phyloP scores from a whole-genome alignment of 2,113 vertebrate genomes.

The Sturnira hondurensis region DNA sequence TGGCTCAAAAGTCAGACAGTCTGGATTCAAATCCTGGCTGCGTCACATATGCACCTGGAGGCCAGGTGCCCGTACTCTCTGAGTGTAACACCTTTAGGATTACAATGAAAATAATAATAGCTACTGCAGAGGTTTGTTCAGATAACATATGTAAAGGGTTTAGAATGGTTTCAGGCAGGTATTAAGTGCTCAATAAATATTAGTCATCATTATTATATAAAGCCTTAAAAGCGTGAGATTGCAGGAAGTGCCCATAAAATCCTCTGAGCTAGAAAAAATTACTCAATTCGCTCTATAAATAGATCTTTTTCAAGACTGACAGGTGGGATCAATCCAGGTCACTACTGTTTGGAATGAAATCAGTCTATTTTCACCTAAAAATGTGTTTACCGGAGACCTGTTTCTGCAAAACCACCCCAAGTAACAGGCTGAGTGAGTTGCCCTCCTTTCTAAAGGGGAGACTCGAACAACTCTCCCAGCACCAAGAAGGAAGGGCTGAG shows the following conservation, averaged over 20 bases:
- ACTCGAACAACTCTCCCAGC: background rate
- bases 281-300: constrained; percentile 59
- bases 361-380: constrained; percentile 43
- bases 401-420: constrained; percentile 55
- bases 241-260: constrained; percentile 65
- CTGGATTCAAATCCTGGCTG: background rate
- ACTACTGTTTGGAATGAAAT: constrained; percentile 57
- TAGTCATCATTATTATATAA: background rate
- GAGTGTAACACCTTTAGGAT: background rate
- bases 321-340: constrained; percentile 50
- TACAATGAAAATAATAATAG: constrained; percentile 15
- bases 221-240: constrained; percentile 31
- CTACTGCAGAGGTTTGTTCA: background rate
- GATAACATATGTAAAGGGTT: background rate
- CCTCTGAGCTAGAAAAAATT: background rate
- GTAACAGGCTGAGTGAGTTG: background rate
- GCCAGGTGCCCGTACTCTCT: background rate
- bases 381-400: background rate
- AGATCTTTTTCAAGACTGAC: constrained; percentile 58
- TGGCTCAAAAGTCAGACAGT: background rate
- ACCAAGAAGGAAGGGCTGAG: constrained; percentile 26
- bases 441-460: background rate
- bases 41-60: background rate
- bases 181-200: background rate
- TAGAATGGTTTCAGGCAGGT: background rate